Evolutionary conservation across 2,113 vertebrate species (phyloP).

Genomic region (Ciconia stormi): DNA sequence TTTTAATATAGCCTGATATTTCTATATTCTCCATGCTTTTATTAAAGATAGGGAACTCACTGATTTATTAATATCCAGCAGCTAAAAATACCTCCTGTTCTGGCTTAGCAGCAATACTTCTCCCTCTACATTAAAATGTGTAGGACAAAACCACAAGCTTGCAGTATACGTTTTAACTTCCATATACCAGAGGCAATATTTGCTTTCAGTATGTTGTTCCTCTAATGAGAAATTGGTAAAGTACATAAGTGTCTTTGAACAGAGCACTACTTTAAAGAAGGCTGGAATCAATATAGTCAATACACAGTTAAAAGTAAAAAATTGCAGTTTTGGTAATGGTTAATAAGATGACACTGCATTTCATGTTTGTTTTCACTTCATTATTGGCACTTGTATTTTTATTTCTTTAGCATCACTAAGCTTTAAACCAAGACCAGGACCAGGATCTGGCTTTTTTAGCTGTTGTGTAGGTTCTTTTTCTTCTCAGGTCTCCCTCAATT

Average conservation of each 20-base stretch:
- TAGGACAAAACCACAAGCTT: background rate
- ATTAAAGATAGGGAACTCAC: background rate
- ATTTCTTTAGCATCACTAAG: background rate
- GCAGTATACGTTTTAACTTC: background rate
- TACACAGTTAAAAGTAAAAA: background rate
- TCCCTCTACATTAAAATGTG: background rate
- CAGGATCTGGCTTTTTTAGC: background rate
- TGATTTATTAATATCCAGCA: background rate
- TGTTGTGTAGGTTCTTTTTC: background rate
- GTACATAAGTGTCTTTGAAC: background rate
- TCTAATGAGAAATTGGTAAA: background rate
- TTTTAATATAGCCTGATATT: background rate
- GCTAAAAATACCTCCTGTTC: background rate
- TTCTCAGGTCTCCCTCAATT: background rate
- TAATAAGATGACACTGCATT: background rate
- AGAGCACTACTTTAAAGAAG: background rate
- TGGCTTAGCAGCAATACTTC: background rate
- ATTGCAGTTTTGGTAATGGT: background rate
- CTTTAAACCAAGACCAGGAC: background rate
- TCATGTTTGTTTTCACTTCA: background rate
- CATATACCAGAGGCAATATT: background rate
- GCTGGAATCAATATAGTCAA: background rate
- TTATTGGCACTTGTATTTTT: background rate
- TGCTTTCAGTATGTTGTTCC: background rate
- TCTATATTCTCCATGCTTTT: background rate